These are phyloP conservation scores for Lithophane leautieri DNA, from an alignment of 2,888 invertebrate species.

Conservation along the genomic window DNA sequence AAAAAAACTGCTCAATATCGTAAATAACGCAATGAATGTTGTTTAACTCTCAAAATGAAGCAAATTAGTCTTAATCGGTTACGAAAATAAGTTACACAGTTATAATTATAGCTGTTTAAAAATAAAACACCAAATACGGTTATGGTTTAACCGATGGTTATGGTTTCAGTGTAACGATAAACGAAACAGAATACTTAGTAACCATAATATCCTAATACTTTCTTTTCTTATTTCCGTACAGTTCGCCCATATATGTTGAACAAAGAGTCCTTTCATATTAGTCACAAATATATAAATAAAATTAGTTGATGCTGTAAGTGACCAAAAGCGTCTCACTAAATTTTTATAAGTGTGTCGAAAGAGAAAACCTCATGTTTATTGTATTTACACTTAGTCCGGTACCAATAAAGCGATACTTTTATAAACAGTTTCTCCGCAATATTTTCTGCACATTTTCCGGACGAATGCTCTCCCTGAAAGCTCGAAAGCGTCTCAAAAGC, in stretches of 20 bases:
- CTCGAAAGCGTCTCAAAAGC: background rate
- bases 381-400: background rate
- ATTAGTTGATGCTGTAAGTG: slow-evolving; percentile 21
- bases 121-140: background rate
- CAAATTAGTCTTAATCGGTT: too few species aligned
- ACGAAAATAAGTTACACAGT: too few species aligned
- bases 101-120: slow-evolving; percentile 9
- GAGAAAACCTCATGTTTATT: slow-evolving; percentile 24
- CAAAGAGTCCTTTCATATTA: slow-evolving; percentile 17
- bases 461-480: background rate
- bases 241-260: slow-evolving; percentile 11
- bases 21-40: too few species aligned
- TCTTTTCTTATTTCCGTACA: slow-evolving; percentile 9
- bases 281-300: slow-evolving; percentile 7
- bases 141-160: background rate
- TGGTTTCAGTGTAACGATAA: background rate
- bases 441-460: background rate
- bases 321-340: slow-evolving; percentile 17
- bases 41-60: too few species aligned
- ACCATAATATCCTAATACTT: slow-evolving; percentile 9
- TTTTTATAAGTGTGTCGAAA: slow-evolving; percentile 28
- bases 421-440: background rate
- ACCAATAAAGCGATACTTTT: background rate
- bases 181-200: background rate
- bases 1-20: too few species aligned